These are phyloP conservation scores for Lagocephalus sceleratus DNA, from an alignment of 2,797 vertebrate species.

Conservation along the genomic window DNA sequence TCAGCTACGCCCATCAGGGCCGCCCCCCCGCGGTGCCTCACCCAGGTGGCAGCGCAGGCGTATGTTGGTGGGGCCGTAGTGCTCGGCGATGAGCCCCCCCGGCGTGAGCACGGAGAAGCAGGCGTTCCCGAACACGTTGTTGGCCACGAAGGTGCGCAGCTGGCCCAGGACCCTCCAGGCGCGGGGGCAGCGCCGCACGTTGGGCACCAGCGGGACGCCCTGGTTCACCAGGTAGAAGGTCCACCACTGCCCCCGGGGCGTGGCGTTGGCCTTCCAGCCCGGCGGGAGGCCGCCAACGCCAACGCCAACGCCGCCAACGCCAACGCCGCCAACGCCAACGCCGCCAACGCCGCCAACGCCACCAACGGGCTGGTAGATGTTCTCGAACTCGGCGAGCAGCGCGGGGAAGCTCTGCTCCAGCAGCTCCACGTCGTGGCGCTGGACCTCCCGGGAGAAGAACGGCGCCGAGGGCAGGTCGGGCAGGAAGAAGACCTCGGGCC, in stretches of 20 bases:
- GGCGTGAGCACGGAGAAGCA: slow-evolving; percentile 95
- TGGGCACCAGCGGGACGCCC: slow-evolving; percentile 89
- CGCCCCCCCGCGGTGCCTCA: slow-evolving; percentile 55
- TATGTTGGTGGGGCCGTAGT: slow-evolving; percentile 96
- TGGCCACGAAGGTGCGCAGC: slow-evolving; percentile 95
- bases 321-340: slow-evolving; percentile 83
- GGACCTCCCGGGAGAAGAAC: slow-evolving; percentile 93
- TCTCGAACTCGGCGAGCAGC: slow-evolving; percentile 92
- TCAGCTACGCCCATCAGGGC: neutral
- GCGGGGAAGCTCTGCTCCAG: slow-evolving; percentile 93
- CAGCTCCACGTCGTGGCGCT: slow-evolving; percentile 95
- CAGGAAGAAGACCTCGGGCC: slow-evolving; percentile 95
- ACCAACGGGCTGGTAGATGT: slow-evolving; percentile 85
- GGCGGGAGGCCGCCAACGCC: slow-evolving; percentile 80
- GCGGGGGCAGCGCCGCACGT: slow-evolving; percentile 92
- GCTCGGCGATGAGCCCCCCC: slow-evolving; percentile 88
- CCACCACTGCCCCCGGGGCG: slow-evolving; percentile 92
- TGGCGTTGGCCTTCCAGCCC: slow-evolving; percentile 92
- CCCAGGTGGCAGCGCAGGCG: slow-evolving; percentile 95
- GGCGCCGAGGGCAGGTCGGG: slow-evolving; percentile 91
- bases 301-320: slow-evolving; percentile 81
- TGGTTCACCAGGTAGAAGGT: slow-evolving; percentile 97
- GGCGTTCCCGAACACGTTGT: slow-evolving; percentile 97
- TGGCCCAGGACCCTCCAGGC: slow-evolving; percentile 93
- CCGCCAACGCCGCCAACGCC: slow-evolving; percentile 82